Evolutionary conservation across 2,888 invertebrate genomes (phyloP), one percentile per base, ranked within the genome.

Genomic region (Corbicula japonica): DNA sequence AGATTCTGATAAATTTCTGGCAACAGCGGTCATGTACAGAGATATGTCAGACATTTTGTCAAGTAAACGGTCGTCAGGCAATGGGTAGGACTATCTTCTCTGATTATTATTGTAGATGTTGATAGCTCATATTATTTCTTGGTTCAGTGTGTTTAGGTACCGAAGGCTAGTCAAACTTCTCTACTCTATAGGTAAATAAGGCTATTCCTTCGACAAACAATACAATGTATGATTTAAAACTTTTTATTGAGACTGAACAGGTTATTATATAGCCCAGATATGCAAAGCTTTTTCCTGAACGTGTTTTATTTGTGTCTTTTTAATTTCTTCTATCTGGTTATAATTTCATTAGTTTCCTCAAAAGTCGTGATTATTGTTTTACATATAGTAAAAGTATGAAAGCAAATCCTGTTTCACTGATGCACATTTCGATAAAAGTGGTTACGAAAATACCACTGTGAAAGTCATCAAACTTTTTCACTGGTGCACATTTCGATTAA

Each of bases 21-120:
- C 35, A n/a, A 52, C 65, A 18, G 35, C 65, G 12, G 65, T 65
- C 1, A 65, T 65, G 38, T 65, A 65, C 38, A 46, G 28, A 30
- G 48, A 65, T 21, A 8, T 65, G 23, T 21, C 50, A 0, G 52
- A 65, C 5, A 35, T 65, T 23, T 21, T 65, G 15, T 32, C 63
- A 8, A 50, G 18, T 30, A 15, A 48, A 50, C n/a, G n/a, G n/a
- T 50, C 50, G 21, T 18, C 48, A 34, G 50, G 34, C 10, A 12
- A 6, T 26, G 21, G 12, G 5, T 26, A 41, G 23, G 23, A 61
- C 26, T 41, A 18, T 23, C 5, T 41, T 41, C 10, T 12, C 10
- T 41, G 15, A 41, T 41, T 18, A 12, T 10, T 12, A 41, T 10
- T 10, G 15, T 41, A 41, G 15, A 41, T 18, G 41, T 41, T 12